Evolutionary conservation across 2,797 vertebrate species (phyloP).

Genomic region (Channa striata): DNA sequence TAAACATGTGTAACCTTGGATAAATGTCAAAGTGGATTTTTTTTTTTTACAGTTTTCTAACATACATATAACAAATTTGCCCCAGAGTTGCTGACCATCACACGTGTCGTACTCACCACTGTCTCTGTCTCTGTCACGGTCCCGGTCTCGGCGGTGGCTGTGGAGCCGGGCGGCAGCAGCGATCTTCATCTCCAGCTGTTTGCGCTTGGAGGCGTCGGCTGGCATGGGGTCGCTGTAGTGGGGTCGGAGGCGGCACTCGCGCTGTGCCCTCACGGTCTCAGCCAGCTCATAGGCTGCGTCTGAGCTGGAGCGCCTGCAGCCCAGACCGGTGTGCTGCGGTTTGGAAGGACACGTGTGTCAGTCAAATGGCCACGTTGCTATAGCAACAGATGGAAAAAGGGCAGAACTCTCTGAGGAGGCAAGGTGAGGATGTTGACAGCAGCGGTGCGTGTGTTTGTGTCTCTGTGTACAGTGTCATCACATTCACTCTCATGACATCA

Average conservation of each 20-base stretch:
- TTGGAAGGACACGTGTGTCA: slow-evolving; percentile 62
- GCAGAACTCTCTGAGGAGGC: not conserved
- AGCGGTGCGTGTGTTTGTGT: not conserved
- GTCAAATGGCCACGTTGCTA: slow-evolving; percentile 46
- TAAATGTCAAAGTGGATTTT: not conserved
- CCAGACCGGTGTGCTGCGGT: slow-evolving; percentile 77
- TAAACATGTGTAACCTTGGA: no score
- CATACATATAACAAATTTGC: not conserved
- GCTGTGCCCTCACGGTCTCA: slow-evolving; percentile 88
- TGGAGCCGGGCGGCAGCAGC: slow-evolving; percentile 88
- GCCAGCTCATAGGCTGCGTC: slow-evolving; percentile 88
- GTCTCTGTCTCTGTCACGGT: slow-evolving; percentile 81
- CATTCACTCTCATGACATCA: slow-evolving; percentile 45
- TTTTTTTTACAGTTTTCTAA: not conserved
- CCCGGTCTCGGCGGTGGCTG: slow-evolving; percentile 85
- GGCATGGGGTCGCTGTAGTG: slow-evolving; percentile 94
- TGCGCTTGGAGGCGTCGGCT: slow-evolving; percentile 89
- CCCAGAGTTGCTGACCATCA: not conserved
- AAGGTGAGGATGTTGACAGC: slow-evolving; percentile 26
- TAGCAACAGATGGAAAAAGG: slow-evolving; percentile 55
- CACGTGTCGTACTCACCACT: slow-evolving; percentile 69
- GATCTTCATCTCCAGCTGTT: slow-evolving; percentile 94
- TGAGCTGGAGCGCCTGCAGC: slow-evolving; percentile 91
- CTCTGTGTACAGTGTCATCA: slow-evolving; percentile 17
- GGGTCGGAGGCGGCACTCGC: slow-evolving; percentile 90